Evolutionary conservation across 2,797 vertebrate species (phyloP).

Genomic region (Rhynchonycteris naso): DNA sequence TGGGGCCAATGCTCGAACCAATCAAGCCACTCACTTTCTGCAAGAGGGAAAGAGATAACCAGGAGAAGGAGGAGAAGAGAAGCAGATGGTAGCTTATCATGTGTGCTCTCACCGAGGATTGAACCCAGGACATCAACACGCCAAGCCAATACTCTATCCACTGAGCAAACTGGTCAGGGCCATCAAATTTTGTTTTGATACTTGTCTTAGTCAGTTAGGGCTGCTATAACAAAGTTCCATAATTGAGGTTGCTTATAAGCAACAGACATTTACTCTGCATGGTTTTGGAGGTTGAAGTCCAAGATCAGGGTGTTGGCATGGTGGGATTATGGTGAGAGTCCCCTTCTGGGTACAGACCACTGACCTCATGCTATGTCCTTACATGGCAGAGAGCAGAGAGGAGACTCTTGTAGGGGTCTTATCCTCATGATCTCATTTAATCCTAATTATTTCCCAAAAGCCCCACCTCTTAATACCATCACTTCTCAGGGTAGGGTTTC

Average conservation of each 20-base stretch:
- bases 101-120: too few relatives aligned
- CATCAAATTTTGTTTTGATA: conserved; percentile 20
- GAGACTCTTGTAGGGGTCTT: background rate
- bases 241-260: background rate
- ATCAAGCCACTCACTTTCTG: too few relatives aligned
- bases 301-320: background rate
- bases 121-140: too few relatives aligned
- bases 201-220: background rate
- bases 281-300: background rate
- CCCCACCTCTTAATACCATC: background rate
- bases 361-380: background rate
- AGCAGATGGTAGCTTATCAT: too few relatives aligned
- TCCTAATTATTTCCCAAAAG: background rate
- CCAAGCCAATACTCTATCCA: too few relatives aligned
- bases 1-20: too few relatives aligned
- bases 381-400: background rate
- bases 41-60: too few relatives aligned
- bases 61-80: too few relatives aligned
- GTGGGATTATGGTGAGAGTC: background rate
- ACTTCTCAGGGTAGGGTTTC: background rate
- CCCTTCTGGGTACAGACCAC: background rate
- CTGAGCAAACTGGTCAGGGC: too few relatives aligned
- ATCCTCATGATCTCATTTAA: background rate
- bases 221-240: background rate
- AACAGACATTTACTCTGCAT: background rate